Conservation (phyloP, 2,888 invertebrate species). For the Caenorhabditis doughertyi region DNA sequence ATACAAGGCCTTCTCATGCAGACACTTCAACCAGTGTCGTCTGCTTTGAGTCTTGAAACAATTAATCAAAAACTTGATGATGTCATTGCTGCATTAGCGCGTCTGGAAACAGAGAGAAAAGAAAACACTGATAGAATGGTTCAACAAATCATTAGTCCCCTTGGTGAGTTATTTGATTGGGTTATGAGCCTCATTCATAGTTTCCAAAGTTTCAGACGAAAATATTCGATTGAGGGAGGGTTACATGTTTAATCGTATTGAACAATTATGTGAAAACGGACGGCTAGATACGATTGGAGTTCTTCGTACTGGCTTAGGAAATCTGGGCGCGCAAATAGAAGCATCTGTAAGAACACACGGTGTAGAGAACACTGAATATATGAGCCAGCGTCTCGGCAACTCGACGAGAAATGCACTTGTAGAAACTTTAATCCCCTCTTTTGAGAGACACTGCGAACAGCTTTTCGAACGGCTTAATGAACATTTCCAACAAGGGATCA, state of each 20-base stretch:
- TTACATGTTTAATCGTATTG: constrained; percentile 54
- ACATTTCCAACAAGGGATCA: constrained; percentile 91
- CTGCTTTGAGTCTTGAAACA: constrained; percentile 6
- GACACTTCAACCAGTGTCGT: background rate
- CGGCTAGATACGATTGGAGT: constrained; percentile 46
- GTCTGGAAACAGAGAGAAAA: constrained; percentile 41
- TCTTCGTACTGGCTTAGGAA: constrained; percentile 23
- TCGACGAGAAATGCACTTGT: constrained; percentile 25
- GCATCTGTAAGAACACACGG: background rate
- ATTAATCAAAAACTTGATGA: constrained; percentile 44
- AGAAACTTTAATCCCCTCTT: constrained; percentile 71
- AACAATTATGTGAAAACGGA: constrained; percentile 46
- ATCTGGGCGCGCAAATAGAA: constrained; percentile 18
- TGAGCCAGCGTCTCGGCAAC: constrained; percentile 53
- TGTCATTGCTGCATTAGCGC: constrained; percentile 1
- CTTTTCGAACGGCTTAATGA: constrained; percentile 94
- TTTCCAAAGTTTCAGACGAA: constrained; percentile 50
- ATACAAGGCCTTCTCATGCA: constrained; percentile 34
- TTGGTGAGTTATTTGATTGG: constrained; percentile 24
- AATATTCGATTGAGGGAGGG: constrained; percentile 51
- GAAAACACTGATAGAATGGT: constrained; percentile 21
- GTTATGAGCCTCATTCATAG: no score
- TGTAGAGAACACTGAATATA: constrained; percentile 42
- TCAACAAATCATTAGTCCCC: constrained; percentile 21
- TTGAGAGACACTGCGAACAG: constrained; percentile 73